Evolutionary conservation across 2,797 vertebrate genomes (phyloP), one percentile per base, ranked within the genome.

Genomic region (Leuciscus waleckii): DNA sequence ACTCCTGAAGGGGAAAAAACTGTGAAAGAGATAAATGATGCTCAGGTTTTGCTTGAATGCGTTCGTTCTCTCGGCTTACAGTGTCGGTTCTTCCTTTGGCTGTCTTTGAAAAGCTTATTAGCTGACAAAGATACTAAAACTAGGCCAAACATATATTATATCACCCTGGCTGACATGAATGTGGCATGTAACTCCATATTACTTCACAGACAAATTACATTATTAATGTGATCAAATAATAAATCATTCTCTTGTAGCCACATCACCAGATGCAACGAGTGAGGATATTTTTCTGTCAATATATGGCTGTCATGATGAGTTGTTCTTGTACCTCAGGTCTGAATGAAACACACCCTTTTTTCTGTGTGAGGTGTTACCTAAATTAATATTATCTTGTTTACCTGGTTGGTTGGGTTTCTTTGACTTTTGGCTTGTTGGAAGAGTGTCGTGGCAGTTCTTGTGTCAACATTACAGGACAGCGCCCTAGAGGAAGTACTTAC

Each of bases 141-240:
- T 79, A 84, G 65, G 70, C 43, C 83, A 87, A 69, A 74, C 56
- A 54, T 68, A 46, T 85, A 78, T 58, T 76, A 43, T 76, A 84
- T 90, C 85, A 92, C 89, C 92, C 91, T 79, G 89, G 90, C 81
- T 61, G 32, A 76, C 89, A 93, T 93, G 73, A 92, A 93, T 93
- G 78, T 93, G 94, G 92, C 78, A 93, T 93, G 90, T 88, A 87
- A 93, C 90, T 93, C 90, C 70, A 89, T 93, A 92, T 94, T 91
- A 91, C 88, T 89, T 82, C 80, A 90, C 88, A 91, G 86, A 90
- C 49, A 87, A 90, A 84, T 80, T 93, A 65, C 90, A 95, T 94
- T 93, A 94, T 95, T 95, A 85, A 94, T 94, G 94, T 95, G 93
- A 93, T 94, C 93, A 95, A 94, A 93, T 91, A 90, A 91, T 92